Evolutionary conservation across 2,113 vertebrate genomes (phyloP).

Genomic region (Scomber colias): DNA sequence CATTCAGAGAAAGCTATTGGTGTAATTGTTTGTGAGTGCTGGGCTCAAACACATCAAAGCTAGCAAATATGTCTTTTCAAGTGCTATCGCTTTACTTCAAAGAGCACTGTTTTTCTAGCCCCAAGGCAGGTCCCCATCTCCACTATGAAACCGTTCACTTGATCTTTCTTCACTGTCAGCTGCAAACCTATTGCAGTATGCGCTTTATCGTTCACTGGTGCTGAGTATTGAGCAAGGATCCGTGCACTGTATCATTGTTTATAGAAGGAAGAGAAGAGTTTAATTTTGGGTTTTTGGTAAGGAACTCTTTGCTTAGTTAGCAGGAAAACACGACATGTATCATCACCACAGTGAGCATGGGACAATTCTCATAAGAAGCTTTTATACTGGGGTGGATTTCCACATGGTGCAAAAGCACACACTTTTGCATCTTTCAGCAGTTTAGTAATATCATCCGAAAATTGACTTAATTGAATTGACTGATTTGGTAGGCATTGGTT

Average conservation of each 20-base stretch:
- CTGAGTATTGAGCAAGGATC: background rate
- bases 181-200: slow-evolving; percentile 8
- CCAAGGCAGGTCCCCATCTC: slow-evolving; percentile 21
- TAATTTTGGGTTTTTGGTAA: slow-evolving; percentile 35
- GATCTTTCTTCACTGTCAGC: slow-evolving; percentile 16
- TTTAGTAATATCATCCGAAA: slow-evolving; percentile 17
- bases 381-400: slow-evolving; percentile 4
- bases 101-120: slow-evolving; percentile 24
- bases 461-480: background rate
- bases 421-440: slow-evolving; percentile 10
- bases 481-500: background rate
- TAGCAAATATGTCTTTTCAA: slow-evolving; percentile 27
- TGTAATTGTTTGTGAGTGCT: slow-evolving; percentile 22
- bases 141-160: slow-evolving; percentile 10
- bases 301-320: slow-evolving; percentile 27
- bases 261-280: slow-evolving; percentile 21
- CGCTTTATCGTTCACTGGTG: background rate
- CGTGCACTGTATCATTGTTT: slow-evolving; percentile 9
- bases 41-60: slow-evolving; percentile 47
- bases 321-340: slow-evolving; percentile 38
- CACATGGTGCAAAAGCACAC: slow-evolving; percentile 21
- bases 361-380: slow-evolving; percentile 5
- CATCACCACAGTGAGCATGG: slow-evolving; percentile 4
- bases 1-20: background rate
- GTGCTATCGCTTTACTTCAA: slow-evolving; percentile 48